Base-by-base conservation (phyloP, 2,888 invertebrate genomes). In the Schrankia costaestrigalis region DNA sequence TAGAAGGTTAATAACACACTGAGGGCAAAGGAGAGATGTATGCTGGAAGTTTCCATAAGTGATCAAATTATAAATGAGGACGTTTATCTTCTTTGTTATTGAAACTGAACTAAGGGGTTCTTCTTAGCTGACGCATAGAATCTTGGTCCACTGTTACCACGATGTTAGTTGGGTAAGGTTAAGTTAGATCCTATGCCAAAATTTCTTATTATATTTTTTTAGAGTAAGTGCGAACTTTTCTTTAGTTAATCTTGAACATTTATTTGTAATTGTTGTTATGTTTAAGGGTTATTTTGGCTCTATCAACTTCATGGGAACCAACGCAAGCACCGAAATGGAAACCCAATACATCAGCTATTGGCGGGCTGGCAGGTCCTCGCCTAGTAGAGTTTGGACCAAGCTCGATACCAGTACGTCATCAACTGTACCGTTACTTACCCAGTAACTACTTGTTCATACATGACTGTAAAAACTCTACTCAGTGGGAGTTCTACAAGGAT, bases 401-500 rank as follows among this genome's bases (percentile, higher is more conserved):
- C 13, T 15, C 7, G n/a, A 21, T 35, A 7, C 35, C 35, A 13
- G 22, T 22, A 7, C 12, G 17, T 11, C n/a, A 26, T 3, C 12
- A 14, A 9, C 11, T 36, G 12, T 10, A 26, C 12, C 15, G 17
- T 3, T 12, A 31, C 31, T 4, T 22, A 2, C 11, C 22, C 3
- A 3, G 1, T 6, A 3, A 10, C 2, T 19, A n/a, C n/a, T 7
- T 3, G 9, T 3, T 12, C 4, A 11, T 21, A 12, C 8, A 12
- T 2, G 12, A 6, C 11, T 13, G 31, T 9, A 1, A 26, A 2
- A 11, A 30, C 7, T 3, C 14, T 5, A 17, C 8, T 4, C 21
- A 14, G 4, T 35, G 35, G 35, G 12, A 10, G 11, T 35, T 30
- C 12, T 35, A 35, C 21, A 26, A n/a, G n/a, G n/a, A n/a, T n/a